Base-by-base conservation (phyloP, 2,888 invertebrate genomes). In the Callosobruchus maculatus region DNA sequence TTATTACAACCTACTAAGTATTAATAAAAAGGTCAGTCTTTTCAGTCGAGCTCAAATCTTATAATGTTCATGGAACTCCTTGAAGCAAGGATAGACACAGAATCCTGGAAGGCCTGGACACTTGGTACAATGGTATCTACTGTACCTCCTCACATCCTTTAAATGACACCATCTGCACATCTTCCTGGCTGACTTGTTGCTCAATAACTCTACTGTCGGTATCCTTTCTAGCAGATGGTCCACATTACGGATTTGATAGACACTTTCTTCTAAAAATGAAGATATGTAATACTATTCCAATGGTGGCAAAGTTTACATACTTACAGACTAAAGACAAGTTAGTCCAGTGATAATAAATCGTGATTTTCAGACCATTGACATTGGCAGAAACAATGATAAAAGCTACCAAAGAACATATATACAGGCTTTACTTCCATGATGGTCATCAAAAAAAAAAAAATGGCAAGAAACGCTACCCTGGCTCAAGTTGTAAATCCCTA, bases 41-140 rank as follows among this genome's bases (percentile, higher is more conserved):
- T 49, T 49, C 18, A 49, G 13, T 18, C 49, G 49, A 13, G 5
- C 13, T 68, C 68, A 68, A 18, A 68, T 71, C 20, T 72, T 70
- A 49, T 76, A 74, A 71, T 78, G 77, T 68, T 79, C 79, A 20
- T 79, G 79, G 30, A 74, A 79, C 67, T 77, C 77, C 71, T 77
- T 79, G 70, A 79, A 79, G 69, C 79, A 79, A 21, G 79, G 79
- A 71, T 79, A 79, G 2, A 79, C 79, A 70, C 79, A 79, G 20
- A 79, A 70, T 31, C 79, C 79, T 5, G 79, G 79, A 31, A 75
- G 72, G 20, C 79, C 79, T 20, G 77, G 75, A 68, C 79, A 79
- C 26, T 77, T 76, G 67, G 76, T 76, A 70, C 79, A 79, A 70
- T 79, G 77, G 21, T 79, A 79, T 69, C 79, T 76, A 13, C 76